phyloP scores from a whole-genome alignment of 2,113 vertebrate genomes.

The Urocitellus parryii region DNA sequence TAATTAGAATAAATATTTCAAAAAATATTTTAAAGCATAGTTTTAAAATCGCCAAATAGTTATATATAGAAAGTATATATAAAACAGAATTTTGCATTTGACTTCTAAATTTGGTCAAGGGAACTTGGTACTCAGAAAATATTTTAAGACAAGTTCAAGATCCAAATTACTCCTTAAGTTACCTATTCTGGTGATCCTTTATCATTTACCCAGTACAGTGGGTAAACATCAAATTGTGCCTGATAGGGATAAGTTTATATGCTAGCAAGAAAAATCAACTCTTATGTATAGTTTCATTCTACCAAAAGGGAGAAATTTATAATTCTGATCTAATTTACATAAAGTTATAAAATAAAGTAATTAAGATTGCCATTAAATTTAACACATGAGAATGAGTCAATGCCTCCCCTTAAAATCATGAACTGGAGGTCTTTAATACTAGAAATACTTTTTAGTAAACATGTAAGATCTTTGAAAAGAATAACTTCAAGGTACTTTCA shows the following conservation, averaged over 20 bases:
- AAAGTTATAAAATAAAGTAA: conserved; percentile 32
- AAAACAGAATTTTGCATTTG: neutral
- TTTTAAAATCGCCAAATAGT: neutral
- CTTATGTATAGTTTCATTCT: neutral
- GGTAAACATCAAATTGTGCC: neutral
- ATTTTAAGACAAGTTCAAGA: neutral
- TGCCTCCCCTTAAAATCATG: neutral
- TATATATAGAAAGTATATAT: neutral
- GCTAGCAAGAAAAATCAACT: neutral
- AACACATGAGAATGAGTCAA: neutral
- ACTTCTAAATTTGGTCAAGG: neutral
- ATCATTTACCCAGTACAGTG: neutral
- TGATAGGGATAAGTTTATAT: neutral
- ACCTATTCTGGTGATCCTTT: neutral
- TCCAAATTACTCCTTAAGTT: neutral
- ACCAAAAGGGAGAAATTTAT: neutral
- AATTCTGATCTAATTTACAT: neutral
- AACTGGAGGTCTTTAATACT: neutral
- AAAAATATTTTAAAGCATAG: neutral
- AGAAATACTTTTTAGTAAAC: neutral
- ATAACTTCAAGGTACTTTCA: neutral
- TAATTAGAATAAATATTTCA: too few species aligned
- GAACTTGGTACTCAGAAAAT: neutral
- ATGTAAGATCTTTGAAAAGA: neutral
- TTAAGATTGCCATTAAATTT: neutral